Evolutionary conservation across 1,140 invertebrate species (phyloP).

Genomic region (Aporrectodea caliginosa): DNA sequence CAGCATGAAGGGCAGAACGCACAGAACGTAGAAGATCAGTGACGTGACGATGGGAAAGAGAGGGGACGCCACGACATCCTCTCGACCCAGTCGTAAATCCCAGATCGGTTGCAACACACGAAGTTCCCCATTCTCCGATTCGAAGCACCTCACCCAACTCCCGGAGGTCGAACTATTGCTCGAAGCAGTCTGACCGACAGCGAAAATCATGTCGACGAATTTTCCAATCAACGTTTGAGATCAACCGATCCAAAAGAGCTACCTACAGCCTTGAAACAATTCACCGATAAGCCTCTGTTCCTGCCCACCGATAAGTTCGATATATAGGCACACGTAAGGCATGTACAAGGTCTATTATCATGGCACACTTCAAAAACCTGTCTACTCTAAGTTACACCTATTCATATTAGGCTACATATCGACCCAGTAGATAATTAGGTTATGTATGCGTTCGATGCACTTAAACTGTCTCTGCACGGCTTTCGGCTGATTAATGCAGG

Average conservation of each 20-base stretch:
- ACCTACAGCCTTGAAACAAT: no score
- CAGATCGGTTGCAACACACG: conserved; percentile 52
- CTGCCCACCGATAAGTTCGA: no score
- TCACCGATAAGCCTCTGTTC: no score
- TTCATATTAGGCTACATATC: no score
- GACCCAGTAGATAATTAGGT: no score
- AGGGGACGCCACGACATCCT: conserved; percentile 52
- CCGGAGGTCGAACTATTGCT: not conserved
- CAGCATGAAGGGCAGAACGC: conserved; percentile 54
- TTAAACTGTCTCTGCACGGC: no score
- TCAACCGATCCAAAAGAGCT: not conserved
- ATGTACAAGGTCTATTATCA: not conserved
- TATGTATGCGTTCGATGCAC: no score
- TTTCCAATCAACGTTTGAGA: not conserved
- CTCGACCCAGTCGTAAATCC: conserved; percentile 52
- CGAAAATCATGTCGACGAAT: not conserved
- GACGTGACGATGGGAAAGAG: conserved; percentile 56
- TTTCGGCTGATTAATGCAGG: no score
- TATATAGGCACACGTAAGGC: not conserved
- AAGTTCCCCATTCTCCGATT: conserved; percentile 13
- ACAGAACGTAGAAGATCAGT: conserved; percentile 52
- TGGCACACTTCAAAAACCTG: no score
- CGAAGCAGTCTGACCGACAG: not conserved
- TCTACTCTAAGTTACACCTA: no score
- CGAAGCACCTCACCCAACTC: not conserved